Evolutionary conservation across 1,140 invertebrate genomes (phyloP), one percentile per base, ranked within the genome.

Genomic region (Cherax destructor): DNA sequence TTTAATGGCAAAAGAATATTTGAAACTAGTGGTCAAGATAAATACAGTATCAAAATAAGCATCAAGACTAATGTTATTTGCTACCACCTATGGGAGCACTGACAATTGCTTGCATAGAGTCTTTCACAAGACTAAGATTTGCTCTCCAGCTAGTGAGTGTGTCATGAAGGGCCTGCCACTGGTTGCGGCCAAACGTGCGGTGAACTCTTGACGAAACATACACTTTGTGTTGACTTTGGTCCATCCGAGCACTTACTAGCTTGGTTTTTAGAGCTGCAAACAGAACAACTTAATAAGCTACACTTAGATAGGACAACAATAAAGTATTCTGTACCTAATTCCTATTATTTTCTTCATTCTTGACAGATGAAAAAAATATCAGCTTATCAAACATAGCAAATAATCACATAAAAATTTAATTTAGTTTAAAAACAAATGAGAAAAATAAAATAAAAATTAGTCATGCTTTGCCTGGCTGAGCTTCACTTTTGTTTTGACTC

Each of bases 131-230:
- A 52, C 93, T 91, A 11, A 99, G 95, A 94, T 98, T 98, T 50
- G 95, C 95, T 94, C 97, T 97, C 98, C 99, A 99, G 1, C 96
- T 95, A 74, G 96, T 95, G n/a, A 99, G 95, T 88, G 98, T 96
- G 94, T 98, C 97, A 59, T 97, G 96, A 41, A 99, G 95, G 93
- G 98, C 97, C 94, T 97, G 96, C 99, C 99, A 99, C 93, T 99
- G 98, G 61, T 97, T 96, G 92, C 96, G 96, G 7, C 97, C 97
- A 95, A 99, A 99, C 83, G 98, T 99, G 92, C 99, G 96, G 94
- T 99, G 98, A 96, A 99, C 99, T 7, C 98, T 99, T 80, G 97
- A 98, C 6, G 97, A 98, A 92, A 99, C 97, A 88, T 97, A 96
- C 16, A 99, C 98, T 95, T 97, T 41, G 86, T 96, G 96, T 24